These are phyloP conservation scores for Metellina segmentata DNA, from an alignment of 2,888 invertebrate genomes.

Conservation along the genomic window DNA sequence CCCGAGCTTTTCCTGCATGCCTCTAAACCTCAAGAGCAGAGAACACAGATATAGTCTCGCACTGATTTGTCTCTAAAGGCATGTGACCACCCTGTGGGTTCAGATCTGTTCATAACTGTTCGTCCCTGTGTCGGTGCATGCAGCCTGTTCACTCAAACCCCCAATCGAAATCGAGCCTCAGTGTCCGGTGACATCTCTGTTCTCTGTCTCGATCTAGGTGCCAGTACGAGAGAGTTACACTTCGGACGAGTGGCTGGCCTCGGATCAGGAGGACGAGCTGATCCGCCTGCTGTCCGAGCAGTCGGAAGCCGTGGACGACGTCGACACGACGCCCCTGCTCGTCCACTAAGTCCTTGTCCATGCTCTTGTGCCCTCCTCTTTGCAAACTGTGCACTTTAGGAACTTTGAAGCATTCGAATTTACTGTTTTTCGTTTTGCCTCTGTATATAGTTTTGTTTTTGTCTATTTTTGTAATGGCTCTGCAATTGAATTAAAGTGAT, in stretches of 20 bases:
- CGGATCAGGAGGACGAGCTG: constrained; percentile 90
- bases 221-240: constrained; percentile 77
- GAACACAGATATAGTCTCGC: constrained; percentile 71
- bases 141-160: constrained; percentile 5
- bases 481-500: too few relatives aligned
- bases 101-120: neutral
- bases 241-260: constrained; percentile 86
- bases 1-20: constrained; percentile 40
- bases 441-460: neutral
- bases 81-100: constrained; percentile 9
- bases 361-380: neutral
- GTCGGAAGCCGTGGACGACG: constrained; percentile 78
- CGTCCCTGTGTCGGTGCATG: constrained; percentile 37
- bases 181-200: constrained; percentile 75
- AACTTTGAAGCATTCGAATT: neutral
- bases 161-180: too few relatives aligned
- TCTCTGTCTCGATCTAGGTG: constrained; percentile 78
- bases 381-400: neutral
- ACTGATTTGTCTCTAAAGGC: constrained; percentile 42
- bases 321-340: constrained; percentile 74
- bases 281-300: constrained; percentile 86
- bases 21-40: constrained; percentile 56
- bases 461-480: too few relatives aligned
- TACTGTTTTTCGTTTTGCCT: neutral
- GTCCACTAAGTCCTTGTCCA: constrained; percentile 55